Percentiles rank a stretch among this genome's conserved stretches.
phyloP scores from a whole-genome alignment of 2,113 vertebrate genomes.

The Petrocephalus microphthalmus region DNA sequence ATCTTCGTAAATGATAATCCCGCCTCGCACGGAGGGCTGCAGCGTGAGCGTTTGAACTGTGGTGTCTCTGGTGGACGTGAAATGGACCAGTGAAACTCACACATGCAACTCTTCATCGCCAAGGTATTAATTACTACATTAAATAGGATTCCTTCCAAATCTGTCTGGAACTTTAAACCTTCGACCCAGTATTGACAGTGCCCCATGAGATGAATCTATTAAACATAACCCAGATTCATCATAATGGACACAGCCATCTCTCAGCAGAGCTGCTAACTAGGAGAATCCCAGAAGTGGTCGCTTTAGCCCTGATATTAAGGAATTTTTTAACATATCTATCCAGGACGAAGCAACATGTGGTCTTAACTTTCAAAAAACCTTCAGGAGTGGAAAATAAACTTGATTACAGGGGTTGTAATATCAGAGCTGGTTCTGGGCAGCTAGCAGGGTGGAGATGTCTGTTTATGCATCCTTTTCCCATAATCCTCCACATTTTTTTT shows the following conservation, averaged over 20 bases:
- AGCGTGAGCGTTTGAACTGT: conserved; percentile 92
- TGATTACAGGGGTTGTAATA: not conserved
- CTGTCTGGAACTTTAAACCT: not conserved
- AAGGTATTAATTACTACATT: not conserved
- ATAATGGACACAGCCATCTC: conserved; percentile 38
- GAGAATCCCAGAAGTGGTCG: conserved; percentile 47
- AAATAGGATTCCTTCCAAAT: not conserved
- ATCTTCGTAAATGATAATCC: conserved; percentile 88
- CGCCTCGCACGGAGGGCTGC: conserved; percentile 88
- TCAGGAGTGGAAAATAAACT: conserved; percentile 28
- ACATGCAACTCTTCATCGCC: not conserved
- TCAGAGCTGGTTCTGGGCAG: not conserved
- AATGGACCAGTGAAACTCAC: not conserved
- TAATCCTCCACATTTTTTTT: not conserved
- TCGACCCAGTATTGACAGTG: not conserved
- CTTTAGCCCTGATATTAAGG: conserved; percentile 54
- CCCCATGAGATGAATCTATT: conserved; percentile 33
- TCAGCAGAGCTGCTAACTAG: conserved; percentile 43
- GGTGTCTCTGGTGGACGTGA: conserved; percentile 71
- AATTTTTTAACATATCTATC: conserved; percentile 26
- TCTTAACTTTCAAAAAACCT: conserved; percentile 54
- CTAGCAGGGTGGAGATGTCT: not conserved
- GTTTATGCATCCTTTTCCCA: not conserved
- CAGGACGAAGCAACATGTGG: conserved; percentile 4
- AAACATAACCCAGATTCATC: conserved; percentile 48